Base-by-base conservation (phyloP, 1,140 invertebrate species). In the Leptonema lineaticorne region DNA sequence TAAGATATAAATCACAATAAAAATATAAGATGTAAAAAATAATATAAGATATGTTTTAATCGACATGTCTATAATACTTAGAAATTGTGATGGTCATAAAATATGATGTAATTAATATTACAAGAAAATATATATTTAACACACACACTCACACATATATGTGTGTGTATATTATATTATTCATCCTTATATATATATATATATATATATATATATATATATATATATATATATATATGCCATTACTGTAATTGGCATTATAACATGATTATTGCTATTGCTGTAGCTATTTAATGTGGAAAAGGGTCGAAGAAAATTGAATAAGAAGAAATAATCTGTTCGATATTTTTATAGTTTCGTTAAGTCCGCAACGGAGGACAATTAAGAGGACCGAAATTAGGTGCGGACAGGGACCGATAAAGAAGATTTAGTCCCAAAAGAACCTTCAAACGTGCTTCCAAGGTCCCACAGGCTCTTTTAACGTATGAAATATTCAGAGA, bases 401-500 rank as follows among this genome's bases (percentile, higher is more conserved):
- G 50, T 53, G 50, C 22, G 50, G 50, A 53, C 50, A 18, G 50
- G 9, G 50, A 53, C 50, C 50, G 20, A 24, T 53, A 53, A 53
- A 53, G 50, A 24, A 53, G 50, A 53, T 53, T 53, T 53, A 53
- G 50, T 53, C 50, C 50, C 20, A 9, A n/a, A 22, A 22, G 22
- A 53, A 8, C 50, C 50, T 24, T 41, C 37, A 41, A 41, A 30
- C 63, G 20, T 22, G 29, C 29, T 20, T 33, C 41, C 30, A 59
- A 46, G 24, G 57, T 50, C 63, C 63, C 22, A 29, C 24, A 56
- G 28, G 41, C 33, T 50, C 59, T 60, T 41, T 57, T 33, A 53
- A 70, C 63, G 28, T 56, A 66, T 70, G 63, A 70, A 70, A 66
- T 70, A 70, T 70, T 70, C 69, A 66, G 22, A 14, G 28, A 62